Evolutionary conservation across 2,113 vertebrate genomes (phyloP).

Genomic region (Mirza zaza): DNA sequence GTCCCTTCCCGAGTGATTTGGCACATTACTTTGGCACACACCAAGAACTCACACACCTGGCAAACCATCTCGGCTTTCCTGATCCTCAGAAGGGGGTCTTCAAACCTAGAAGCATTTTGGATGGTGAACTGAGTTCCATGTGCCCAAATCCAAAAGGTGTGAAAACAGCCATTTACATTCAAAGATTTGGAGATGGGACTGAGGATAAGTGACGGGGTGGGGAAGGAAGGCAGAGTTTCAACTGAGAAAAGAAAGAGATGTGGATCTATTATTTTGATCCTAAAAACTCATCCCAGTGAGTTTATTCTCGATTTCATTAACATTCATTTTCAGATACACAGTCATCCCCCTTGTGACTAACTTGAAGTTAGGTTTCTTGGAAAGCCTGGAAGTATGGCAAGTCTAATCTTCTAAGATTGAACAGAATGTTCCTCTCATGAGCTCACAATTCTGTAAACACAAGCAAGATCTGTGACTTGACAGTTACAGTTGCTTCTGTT

Average conservation of each 20-base stretch:
- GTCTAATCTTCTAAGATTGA: not conserved
- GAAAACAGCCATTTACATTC: not conserved
- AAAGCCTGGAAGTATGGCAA: not conserved
- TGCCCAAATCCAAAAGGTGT: not conserved
- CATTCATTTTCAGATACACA: not conserved
- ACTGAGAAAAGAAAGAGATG: not conserved
- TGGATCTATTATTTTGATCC: not conserved
- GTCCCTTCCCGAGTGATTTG: conserved; percentile 76
- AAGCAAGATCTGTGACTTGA: conserved; percentile 13
- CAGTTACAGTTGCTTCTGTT: not conserved
- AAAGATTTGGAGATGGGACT: not conserved
- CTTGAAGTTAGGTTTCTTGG: not conserved
- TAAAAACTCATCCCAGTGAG: not conserved
- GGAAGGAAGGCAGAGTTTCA: not conserved
- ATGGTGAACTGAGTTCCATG: not conserved
- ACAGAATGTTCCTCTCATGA: not conserved
- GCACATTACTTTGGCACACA: conserved; percentile 65
- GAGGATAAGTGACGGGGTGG: not conserved
- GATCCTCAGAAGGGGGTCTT: conserved; percentile 42
- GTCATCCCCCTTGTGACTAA: not conserved
- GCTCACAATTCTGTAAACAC: conserved; percentile 30
- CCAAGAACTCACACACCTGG: conserved; percentile 69
- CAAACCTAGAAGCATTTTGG: conserved; percentile 20
- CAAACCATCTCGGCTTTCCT: conserved; percentile 54
- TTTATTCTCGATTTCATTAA: conserved; percentile 2